Evolutionary conservation across 2,113 vertebrate genomes (phyloP).

Genomic region (Ancistrus triradiatus): DNA sequence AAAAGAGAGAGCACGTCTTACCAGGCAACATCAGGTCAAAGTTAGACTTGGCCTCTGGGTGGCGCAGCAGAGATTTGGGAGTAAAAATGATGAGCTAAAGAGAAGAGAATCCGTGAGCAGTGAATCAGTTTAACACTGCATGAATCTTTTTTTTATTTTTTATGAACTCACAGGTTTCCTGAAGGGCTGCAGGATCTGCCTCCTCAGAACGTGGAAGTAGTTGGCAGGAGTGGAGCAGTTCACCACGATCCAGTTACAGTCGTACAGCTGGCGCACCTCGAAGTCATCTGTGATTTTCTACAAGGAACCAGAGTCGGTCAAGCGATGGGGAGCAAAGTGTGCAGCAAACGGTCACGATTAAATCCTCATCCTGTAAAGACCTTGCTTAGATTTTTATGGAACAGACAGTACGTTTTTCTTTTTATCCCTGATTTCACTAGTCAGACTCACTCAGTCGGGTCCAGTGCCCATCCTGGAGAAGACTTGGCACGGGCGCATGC

Average conservation of each 20-base stretch:
- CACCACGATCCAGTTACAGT: slow-evolving; percentile 97
- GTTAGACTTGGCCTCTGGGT: slow-evolving; percentile 87
- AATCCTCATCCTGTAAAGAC: too few species aligned
- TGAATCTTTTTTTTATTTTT: too few species aligned
- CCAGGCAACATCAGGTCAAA: slow-evolving; percentile 92
- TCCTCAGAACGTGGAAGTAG: slow-evolving; percentile 88
- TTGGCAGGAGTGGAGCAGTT: slow-evolving; percentile 90
- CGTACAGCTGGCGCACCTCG: slow-evolving; percentile 84
- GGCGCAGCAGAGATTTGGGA: slow-evolving; percentile 93
- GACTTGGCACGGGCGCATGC: too few species aligned
- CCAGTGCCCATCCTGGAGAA: too few species aligned
- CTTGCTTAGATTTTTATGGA: too few species aligned
- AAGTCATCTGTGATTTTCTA: slow-evolving; percentile 82
- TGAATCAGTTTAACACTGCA: background rate
- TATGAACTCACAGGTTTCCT: slow-evolving; percentile 83
- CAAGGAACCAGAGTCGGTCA: background rate
- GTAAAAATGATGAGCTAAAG: slow-evolving; percentile 93
- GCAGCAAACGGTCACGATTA: too few species aligned
- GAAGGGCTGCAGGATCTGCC: slow-evolving; percentile 93
- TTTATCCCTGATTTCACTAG: too few species aligned
- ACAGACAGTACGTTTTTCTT: too few species aligned
- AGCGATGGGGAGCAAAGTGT: too few species aligned
- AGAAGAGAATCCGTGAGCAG: slow-evolving; percentile 6
- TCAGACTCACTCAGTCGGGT: too few species aligned
- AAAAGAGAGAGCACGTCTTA: slow-evolving; percentile 49